Percentiles rank a stretch among this genome's conserved stretches.
phyloP scores from a whole-genome alignment of 2,888 invertebrate species.

The Sarcophaga carnaria region DNA sequence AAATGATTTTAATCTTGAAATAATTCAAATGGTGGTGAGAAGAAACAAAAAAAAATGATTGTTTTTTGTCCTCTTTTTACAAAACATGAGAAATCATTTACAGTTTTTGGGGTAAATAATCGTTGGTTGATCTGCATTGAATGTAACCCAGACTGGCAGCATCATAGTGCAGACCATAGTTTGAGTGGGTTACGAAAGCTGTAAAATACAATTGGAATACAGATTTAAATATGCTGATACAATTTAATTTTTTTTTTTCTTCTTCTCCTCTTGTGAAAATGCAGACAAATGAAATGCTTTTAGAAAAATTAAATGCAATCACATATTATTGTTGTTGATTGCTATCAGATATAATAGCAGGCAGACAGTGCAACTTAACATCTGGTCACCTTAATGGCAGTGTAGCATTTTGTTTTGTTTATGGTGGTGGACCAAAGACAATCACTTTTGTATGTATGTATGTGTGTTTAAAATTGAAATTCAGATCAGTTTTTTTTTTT shows the following conservation, averaged over 20 bases:
- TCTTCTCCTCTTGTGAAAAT: neutral
- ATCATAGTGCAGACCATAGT: neutral
- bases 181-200: neutral
- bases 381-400: conserved; percentile 29
- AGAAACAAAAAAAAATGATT: neutral
- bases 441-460: neutral
- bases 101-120: conserved; percentile 19
- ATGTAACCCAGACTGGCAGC: neutral
- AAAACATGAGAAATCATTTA: conserved; percentile 36
- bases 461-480: neutral
- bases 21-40: conserved; percentile 21
- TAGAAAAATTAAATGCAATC: neutral
- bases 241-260: no score
- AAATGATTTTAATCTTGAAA: conserved; percentile 18
- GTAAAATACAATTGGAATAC: neutral
- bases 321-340: neutral
- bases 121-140: conserved; percentile 25
- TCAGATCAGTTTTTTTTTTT: conserved; percentile 16
- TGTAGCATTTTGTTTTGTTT: conserved; percentile 6
- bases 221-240: conserved; percentile 1
- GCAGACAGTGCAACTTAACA: no score
- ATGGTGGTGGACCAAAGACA: conserved; percentile 21
- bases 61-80: neutral
- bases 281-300: neutral
- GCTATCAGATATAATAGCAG: no score